phyloP scores from a whole-genome alignment of 2,113 vertebrate species.

The Myocastor coypus region DNA sequence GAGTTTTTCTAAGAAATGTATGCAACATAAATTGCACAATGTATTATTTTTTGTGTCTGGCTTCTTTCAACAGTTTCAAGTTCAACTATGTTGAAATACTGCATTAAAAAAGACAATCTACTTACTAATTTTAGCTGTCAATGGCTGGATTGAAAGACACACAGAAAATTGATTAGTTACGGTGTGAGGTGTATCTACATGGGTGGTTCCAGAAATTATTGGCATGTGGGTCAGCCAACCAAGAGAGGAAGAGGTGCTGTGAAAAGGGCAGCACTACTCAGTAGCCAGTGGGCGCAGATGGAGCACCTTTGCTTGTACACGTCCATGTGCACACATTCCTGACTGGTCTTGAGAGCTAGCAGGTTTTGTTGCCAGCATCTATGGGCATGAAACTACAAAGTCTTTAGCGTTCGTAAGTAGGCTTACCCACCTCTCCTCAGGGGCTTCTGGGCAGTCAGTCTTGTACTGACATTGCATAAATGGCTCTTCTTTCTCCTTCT shows the following conservation, averaged over 20 bases:
- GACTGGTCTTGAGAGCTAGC: too few species aligned
- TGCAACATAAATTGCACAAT: not conserved
- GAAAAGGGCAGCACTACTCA: not conserved
- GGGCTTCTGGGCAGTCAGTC: not conserved
- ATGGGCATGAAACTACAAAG: not conserved
- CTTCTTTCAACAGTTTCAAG: constrained; percentile 3
- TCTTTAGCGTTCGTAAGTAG: not conserved
- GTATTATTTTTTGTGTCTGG: not conserved
- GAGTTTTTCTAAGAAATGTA: not conserved
- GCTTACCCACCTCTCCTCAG: not conserved
- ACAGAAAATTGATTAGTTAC: not conserved
- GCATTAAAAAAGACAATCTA: not conserved
- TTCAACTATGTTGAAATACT: not conserved
- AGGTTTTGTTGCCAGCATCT: not conserved
- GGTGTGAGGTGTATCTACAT: not conserved
- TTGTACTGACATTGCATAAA: not conserved
- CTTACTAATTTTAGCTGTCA: not conserved
- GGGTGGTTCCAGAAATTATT: not conserved
- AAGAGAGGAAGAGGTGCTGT: not conserved
- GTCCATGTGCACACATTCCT: too few species aligned
- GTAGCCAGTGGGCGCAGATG: not conserved
- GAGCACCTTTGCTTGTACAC: too few species aligned
- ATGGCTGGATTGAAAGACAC: not conserved
- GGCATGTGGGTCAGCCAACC: not conserved
- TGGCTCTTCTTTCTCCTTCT: not conserved